A percentile compares a stretch with the other conserved stretches of the same genome.
Evolutionary conservation across 2,113 vertebrate species (phyloP).

Genomic region (Eurypyga helias): DNA sequence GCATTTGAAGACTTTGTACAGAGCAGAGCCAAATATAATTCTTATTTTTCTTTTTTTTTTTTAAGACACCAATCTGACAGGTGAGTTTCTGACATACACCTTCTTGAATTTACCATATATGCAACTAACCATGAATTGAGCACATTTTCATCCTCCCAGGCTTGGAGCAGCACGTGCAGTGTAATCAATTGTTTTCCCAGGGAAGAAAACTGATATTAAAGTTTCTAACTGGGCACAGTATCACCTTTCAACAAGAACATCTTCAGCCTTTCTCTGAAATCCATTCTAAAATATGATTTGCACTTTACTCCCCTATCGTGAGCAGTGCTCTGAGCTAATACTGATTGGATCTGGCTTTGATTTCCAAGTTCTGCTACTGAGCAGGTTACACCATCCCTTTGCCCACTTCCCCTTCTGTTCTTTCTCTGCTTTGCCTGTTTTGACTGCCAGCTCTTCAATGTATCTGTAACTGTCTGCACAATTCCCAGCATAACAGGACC

Average conservation of each 20-base stretch:
- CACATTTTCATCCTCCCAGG: not conserved
- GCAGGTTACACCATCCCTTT: not conserved
- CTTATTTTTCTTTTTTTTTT: not conserved
- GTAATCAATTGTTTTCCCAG: not conserved
- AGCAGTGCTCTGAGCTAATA: not conserved
- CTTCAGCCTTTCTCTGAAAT: not conserved
- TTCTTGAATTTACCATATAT: not conserved
- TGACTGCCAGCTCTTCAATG: not conserved
- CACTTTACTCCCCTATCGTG: not conserved
- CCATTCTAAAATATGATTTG: not conserved
- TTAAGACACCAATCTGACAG: not conserved
- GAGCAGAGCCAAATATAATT: not conserved
- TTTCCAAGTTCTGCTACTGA: not conserved
- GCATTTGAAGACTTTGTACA: not conserved
- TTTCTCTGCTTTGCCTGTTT: not conserved
- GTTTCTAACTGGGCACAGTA: not conserved
- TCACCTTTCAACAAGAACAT: not conserved
- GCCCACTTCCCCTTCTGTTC: not conserved
- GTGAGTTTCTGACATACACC: not conserved
- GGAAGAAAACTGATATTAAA: not conserved
- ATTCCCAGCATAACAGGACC: not conserved
- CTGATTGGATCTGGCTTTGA: not conserved
- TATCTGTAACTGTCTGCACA: not conserved
- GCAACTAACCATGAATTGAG: not conserved
- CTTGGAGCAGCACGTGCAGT: not conserved